A percentile compares a stretch with the other conserved stretches of the same genome.
Evolutionary conservation across 1,140 invertebrate genomes (phyloP).

Genomic region (Drosophila pallidifrons): DNA sequence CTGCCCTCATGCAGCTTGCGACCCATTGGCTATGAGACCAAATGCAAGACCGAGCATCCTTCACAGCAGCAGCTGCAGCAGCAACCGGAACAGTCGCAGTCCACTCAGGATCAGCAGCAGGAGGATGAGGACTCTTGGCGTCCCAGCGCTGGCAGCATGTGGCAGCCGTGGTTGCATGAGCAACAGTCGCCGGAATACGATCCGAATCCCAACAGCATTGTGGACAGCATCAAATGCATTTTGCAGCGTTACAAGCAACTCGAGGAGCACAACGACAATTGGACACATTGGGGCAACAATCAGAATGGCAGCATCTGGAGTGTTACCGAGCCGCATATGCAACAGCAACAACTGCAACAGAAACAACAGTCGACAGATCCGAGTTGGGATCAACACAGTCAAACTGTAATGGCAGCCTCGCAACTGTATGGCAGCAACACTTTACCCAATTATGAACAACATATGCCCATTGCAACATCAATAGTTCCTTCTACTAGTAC

Average conservation of each 20-base stretch:
- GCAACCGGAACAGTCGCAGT: not conserved
- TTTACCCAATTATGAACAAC: not conserved
- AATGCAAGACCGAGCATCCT: constrained; percentile 1
- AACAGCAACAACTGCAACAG: constrained; percentile 3
- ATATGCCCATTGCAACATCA: not conserved
- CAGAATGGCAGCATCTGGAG: constrained; percentile 32
- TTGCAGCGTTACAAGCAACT: constrained; percentile 12
- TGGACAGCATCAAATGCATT: constrained; percentile 45
- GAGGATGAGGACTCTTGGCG: not conserved
- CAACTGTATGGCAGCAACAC: constrained; percentile 11
- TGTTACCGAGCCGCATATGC: constrained; percentile 7
- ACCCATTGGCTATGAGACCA: constrained; percentile 44
- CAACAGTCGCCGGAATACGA: constrained; percentile 2
- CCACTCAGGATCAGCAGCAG: not conserved
- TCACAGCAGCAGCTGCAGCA: not conserved
- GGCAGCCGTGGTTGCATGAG: constrained; percentile 24
- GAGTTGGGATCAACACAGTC: constrained; percentile 21
- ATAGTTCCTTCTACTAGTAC: not conserved
- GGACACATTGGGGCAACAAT: constrained; percentile 20
- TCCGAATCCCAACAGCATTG: constrained; percentile 42
- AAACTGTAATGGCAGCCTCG: not conserved
- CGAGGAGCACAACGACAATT: not conserved
- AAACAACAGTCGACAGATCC: not conserved
- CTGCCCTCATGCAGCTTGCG: constrained; percentile 3
- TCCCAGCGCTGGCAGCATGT: not conserved